These are phyloP conservation scores for Carterocephalus palaemon DNA, from an alignment of 2,888 invertebrate genomes.

Conservation along the genomic window DNA sequence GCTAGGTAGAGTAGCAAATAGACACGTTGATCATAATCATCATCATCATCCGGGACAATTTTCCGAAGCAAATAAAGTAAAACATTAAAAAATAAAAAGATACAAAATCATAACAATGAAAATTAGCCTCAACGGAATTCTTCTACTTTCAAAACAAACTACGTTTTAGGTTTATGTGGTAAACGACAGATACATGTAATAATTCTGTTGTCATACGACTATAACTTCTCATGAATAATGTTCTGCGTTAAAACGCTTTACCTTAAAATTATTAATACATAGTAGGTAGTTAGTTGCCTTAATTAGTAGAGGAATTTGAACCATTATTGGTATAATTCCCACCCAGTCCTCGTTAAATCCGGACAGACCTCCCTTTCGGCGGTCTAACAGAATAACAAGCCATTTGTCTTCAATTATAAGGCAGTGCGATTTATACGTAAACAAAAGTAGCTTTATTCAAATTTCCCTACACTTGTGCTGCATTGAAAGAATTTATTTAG, in stretches of 20 bases:
- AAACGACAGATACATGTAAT: no score
- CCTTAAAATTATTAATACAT: constrained; percentile 4
- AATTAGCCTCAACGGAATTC: background rate
- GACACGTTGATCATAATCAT: no score
- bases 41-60: no score
- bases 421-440: background rate
- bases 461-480: constrained; percentile 16
- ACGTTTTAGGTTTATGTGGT: background rate
- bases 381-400: constrained; percentile 28
- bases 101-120: no score
- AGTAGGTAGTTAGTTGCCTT: constrained; percentile 24
- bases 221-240: no score
- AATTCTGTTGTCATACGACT: no score
- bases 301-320: constrained; percentile 29
- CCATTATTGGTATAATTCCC: constrained; percentile 18
- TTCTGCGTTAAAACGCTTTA: constrained; percentile 4
- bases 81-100: no score
- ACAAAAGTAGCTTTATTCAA: constrained; percentile 3
- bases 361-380: constrained; percentile 22
- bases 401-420: constrained; percentile 9
- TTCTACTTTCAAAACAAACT: background rate
- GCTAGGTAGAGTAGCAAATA: no score
- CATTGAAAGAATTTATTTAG: constrained; percentile 29
- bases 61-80: no score
- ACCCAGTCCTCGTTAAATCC: constrained; percentile 26